Evolutionary conservation across 2,113 vertebrate species (phyloP).

Genomic region (Mormyrus iriodes): DNA sequence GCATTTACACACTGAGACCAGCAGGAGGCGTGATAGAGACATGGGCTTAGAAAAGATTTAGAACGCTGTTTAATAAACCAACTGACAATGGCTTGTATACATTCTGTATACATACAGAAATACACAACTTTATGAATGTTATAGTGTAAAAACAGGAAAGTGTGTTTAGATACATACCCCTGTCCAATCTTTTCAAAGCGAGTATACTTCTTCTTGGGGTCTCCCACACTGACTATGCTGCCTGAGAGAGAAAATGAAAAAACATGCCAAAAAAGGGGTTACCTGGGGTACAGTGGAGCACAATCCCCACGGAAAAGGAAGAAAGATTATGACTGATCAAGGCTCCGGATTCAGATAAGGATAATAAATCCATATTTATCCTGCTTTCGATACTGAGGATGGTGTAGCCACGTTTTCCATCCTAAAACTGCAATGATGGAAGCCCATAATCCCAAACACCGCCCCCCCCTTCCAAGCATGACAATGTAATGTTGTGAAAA

Average conservation of each 20-base stretch:
- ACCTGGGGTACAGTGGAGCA: not conserved
- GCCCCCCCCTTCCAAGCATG: not conserved
- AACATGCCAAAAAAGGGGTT: not conserved
- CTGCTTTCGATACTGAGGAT: not conserved
- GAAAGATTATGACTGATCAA: not conserved
- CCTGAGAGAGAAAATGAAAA: not conserved
- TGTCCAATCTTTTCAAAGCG: constrained; percentile 23
- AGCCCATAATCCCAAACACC: not conserved
- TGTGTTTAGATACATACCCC: not conserved
- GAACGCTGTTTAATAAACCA: not conserved
- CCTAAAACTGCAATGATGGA: not conserved
- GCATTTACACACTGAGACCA: not conserved
- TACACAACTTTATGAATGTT: not conserved
- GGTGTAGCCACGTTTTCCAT: not conserved
- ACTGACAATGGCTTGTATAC: not conserved
- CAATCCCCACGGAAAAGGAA: not conserved
- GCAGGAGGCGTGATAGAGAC: not conserved
- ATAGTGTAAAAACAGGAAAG: not conserved
- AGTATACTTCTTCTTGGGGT: constrained; percentile 19
- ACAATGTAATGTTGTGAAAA: no score
- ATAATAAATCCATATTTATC: not conserved
- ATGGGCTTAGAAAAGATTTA: not conserved
- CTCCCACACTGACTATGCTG: constrained; percentile 22
- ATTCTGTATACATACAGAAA: no score
- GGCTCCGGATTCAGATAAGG: not conserved